Percentiles rank a stretch among this genome's conserved stretches.
These are phyloP conservation scores for Crambe crambe DNA, from an alignment of 37 sponge, comb jelly and placozoan species.

Conservation along the genomic window DNA sequence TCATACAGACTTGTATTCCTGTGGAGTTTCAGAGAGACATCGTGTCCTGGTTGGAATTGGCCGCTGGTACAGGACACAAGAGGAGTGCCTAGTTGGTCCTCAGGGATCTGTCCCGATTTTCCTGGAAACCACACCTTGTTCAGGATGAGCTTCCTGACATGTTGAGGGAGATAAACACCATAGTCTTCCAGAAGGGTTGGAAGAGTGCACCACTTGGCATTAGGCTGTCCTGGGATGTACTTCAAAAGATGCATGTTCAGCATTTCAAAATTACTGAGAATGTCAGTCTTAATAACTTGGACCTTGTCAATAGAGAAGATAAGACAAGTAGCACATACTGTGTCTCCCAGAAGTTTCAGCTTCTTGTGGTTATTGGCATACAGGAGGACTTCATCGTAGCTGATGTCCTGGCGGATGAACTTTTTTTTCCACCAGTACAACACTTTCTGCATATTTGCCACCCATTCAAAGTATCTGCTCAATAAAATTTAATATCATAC, in stretches of 20 bases:
- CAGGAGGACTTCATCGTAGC: constrained; percentile 50
- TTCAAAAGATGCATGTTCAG: constrained; percentile 30
- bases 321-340: constrained; percentile 6
- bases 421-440: constrained; percentile 32
- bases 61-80: background rate
- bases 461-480: constrained; percentile 55
- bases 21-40: constrained; percentile 14
- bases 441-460: constrained; percentile 25
- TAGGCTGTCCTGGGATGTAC: constrained; percentile 40
- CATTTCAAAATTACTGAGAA: constrained; percentile 22
- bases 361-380: constrained; percentile 26
- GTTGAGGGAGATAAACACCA: constrained; percentile 28
- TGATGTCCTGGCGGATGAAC: constrained; percentile 10
- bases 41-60: constrained; percentile 36
- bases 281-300: background rate
- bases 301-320: constrained; percentile 3
- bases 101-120: background rate
- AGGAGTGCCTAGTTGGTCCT: background rate
- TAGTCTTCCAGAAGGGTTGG: constrained; percentile 17
- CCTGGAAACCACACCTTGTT: constrained; percentile 34
- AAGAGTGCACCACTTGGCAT: constrained; percentile 33
- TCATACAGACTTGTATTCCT: constrained; percentile 5
- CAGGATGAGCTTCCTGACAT: background rate
- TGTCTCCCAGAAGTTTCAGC: constrained; percentile 6
- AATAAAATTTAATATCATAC: background rate